Evolutionary conservation across 2,113 vertebrate species (phyloP).

Genomic region (Macquaria ambigua): DNA sequence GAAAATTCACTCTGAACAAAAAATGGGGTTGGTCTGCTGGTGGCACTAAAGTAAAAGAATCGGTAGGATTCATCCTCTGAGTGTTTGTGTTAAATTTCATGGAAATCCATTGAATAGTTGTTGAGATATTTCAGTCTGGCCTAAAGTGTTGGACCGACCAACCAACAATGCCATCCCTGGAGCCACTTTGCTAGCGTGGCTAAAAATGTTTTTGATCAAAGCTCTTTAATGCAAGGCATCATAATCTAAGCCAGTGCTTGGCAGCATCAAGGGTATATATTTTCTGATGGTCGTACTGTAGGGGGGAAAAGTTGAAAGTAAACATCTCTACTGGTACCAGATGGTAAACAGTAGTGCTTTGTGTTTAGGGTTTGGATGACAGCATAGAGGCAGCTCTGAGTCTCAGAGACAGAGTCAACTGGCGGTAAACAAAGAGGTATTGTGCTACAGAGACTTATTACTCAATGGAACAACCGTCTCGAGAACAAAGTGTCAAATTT

Average conservation of each 20-base stretch:
- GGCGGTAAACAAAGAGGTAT: slow-evolving; percentile 59
- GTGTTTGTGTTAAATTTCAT: background rate
- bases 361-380: slow-evolving; percentile 46
- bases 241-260: slow-evolving; percentile 26
- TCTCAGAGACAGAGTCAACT: slow-evolving; percentile 35
- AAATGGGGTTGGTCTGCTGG: background rate
- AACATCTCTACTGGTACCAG: slow-evolving; percentile 59
- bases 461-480: slow-evolving; percentile 41
- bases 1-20: background rate
- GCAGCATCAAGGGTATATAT: slow-evolving; percentile 25
- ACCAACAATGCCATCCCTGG: background rate
- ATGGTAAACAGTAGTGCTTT: slow-evolving; percentile 59
- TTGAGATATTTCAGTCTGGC: slow-evolving; percentile 1
- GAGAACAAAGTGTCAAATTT: slow-evolving; percentile 34
- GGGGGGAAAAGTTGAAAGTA: slow-evolving; percentile 40
- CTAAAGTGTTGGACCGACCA: background rate
- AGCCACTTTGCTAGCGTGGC: background rate
- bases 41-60: background rate
- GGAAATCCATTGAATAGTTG: background rate
- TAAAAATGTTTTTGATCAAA: slow-evolving; percentile 19
- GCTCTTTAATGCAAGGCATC: background rate
- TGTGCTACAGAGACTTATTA: slow-evolving; percentile 52
- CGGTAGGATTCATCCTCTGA: background rate
- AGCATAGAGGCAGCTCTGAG: slow-evolving; percentile 42
- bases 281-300: slow-evolving; percentile 35